Percentiles rank a stretch among this genome's conserved stretches.
phyloP scores from a whole-genome alignment of 2,888 invertebrate species.

The Synergus laeviventris region DNA sequence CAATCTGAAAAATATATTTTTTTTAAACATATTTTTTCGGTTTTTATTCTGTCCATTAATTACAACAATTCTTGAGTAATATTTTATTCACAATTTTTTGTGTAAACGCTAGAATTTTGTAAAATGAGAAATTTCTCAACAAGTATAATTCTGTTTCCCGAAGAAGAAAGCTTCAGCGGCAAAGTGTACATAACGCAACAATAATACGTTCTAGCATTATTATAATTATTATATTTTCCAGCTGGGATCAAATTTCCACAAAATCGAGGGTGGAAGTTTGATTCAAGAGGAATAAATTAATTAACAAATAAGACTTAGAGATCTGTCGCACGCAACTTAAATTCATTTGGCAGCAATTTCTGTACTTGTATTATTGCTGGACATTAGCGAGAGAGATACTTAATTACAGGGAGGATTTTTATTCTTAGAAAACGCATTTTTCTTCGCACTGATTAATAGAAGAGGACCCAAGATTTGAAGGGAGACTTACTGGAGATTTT shows the following conservation, averaged over 20 bases:
- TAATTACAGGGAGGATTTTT: not conserved
- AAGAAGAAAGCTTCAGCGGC: slow-evolving; percentile 13
- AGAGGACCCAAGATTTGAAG: not conserved
- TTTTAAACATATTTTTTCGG: too few species aligned
- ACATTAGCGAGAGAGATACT: not conserved
- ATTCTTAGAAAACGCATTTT: not conserved
- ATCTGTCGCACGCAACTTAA: slow-evolving; percentile 17
- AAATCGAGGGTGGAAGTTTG: not conserved
- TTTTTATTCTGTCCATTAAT: too few species aligned
- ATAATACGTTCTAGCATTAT: slow-evolving; percentile 39
- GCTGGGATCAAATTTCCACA: slow-evolving; percentile 5
- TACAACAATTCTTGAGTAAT: too few species aligned
- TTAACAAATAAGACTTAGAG: slow-evolving; percentile 29
- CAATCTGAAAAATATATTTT: too few species aligned
- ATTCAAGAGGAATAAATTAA: slow-evolving; percentile 13
- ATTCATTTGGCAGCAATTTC: not conserved
- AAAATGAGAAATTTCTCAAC: not conserved
- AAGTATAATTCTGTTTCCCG: not conserved
- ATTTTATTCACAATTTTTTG: too few species aligned
- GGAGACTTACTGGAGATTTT: not conserved
- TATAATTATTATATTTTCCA: slow-evolving; percentile 16
- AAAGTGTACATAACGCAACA: slow-evolving; percentile 31
- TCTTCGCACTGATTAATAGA: not conserved
- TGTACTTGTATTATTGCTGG: too few species aligned
- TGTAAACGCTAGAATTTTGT: too few species aligned